Evolutionary conservation across 2,797 vertebrate genomes (phyloP), one percentile per base, ranked within the genome.

Genomic region (Lepilemur septentrionalis): DNA sequence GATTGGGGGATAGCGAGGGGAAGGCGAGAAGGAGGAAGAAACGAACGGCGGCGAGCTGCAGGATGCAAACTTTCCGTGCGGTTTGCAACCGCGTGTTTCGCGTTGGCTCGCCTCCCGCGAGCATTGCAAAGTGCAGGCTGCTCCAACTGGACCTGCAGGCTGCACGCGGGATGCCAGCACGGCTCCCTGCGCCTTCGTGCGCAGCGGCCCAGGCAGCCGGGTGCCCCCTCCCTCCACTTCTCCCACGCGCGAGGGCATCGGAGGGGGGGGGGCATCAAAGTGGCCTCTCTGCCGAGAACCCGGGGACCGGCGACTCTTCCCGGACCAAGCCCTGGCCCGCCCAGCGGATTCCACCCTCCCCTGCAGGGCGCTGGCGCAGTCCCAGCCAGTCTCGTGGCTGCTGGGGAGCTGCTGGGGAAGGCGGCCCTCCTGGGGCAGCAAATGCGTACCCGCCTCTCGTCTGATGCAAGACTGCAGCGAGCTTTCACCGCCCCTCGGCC

Each of bases 391-490:
- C 89, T 59, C 70, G 57, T 67, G 91, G 96, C 94, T 52, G 93
- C 67, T 6, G 41, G 30, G 30, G 57, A 41, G 57, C 80, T 7
- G 67, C 75, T 3, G 55, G 28, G 43, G 25, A 17, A 96, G 50
- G 88, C 81, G 18, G 83, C 83, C 28, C 0, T 73, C 10, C 6
- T 12, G 2, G 22, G 35, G 75, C 90, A 4, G 25, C 70, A 15
- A 48, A 55, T 15, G 32, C 65, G 10, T 7, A 85, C 96, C 88
- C 96, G 97, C 98, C 97, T 97, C 87, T 86, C 15, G 97, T 98
- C 98, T 98, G 98, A 98, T 98, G 98, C 98, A 98, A 98, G 98
- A 98, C 73, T 20, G 57, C 63, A 1, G 25, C 14, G 80, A 4
- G 75, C 86, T 98, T 98, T 97, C 97, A 10, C 69, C 11, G 89